Percentiles rank a stretch among this genome's conserved stretches.
Evolutionary conservation across 2,888 invertebrate genomes (phyloP).

Genomic region (Neoascia interrupta): DNA sequence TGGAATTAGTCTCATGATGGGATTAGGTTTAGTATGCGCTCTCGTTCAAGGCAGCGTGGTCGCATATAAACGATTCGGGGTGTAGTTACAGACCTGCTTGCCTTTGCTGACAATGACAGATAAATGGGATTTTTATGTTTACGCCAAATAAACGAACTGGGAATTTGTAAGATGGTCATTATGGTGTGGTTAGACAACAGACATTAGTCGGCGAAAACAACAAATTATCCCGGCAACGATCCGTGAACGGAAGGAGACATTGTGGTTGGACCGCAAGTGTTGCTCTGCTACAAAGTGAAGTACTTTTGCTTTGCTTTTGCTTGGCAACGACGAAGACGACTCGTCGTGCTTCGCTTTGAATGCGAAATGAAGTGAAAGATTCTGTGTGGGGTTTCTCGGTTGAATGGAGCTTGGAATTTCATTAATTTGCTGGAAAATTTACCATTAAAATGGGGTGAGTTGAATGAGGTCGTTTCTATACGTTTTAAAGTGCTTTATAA

Average conservation of each 20-base stretch:
- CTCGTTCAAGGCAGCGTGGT: neutral
- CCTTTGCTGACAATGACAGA: constrained; percentile 5
- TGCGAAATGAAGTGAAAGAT: neutral
- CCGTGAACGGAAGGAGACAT: neutral
- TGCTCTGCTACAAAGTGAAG: neutral
- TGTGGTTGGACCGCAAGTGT: neutral
- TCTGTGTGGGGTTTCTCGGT: neutral
- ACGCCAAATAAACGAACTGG: no score
- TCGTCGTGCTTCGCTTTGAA: no score
- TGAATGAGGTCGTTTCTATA: no score
- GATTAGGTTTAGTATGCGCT: constrained; percentile 8
- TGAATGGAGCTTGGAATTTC: neutral
- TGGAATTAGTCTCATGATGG: constrained; percentile 47
- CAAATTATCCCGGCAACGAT: neutral
- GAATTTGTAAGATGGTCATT: no score
- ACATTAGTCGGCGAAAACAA: no score
- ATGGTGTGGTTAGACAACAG: constrained; percentile 6
- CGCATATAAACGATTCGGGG: neutral
- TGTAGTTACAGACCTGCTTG: neutral
- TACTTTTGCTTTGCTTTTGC: no score
- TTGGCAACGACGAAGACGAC: no score
- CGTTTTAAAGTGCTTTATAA: no score
- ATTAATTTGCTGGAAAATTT: no score
- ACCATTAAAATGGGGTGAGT: no score
- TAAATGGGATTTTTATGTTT: neutral